A percentile compares a stretch with the other conserved stretches of the same genome.
Evolutionary conservation across 2,797 vertebrate species (phyloP).

Genomic region (Cheirogaleus major): DNA sequence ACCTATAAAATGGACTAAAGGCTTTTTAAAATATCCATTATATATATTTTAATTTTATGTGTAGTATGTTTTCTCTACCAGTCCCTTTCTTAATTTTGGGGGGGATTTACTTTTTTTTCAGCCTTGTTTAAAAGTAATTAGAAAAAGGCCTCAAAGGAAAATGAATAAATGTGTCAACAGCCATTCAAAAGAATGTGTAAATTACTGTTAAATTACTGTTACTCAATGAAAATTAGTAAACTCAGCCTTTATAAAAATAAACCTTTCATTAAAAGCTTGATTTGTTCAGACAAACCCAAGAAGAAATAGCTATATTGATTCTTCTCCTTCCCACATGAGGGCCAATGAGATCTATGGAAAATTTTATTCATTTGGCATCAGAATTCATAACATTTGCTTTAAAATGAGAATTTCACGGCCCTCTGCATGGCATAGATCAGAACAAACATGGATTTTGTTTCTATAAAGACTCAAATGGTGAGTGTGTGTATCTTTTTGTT

Average conservation of each 20-base stretch:
- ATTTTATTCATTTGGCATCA: slow-evolving; percentile 44
- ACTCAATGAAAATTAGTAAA: slow-evolving; percentile 59
- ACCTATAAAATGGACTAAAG: slow-evolving; percentile 26
- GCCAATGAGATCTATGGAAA: slow-evolving; percentile 41
- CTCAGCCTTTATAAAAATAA: slow-evolving; percentile 50
- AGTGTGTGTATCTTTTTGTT: neutral
- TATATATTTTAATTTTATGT: slow-evolving; percentile 53
- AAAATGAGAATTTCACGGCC: slow-evolving; percentile 28
- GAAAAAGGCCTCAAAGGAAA: slow-evolving; percentile 63
- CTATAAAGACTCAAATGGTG: slow-evolving; percentile 7
- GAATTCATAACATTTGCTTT: slow-evolving; percentile 53
- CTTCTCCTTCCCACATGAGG: neutral
- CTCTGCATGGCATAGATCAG: slow-evolving; percentile 21
- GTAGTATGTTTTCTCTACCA: neutral
- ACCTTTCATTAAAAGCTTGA: slow-evolving; percentile 58
- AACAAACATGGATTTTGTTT: slow-evolving; percentile 40
- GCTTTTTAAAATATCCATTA: slow-evolving; percentile 37
- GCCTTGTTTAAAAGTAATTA: slow-evolving; percentile 49
- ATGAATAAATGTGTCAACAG: slow-evolving; percentile 52
- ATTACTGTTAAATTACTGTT: slow-evolving; percentile 9
- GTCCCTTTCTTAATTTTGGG: neutral
- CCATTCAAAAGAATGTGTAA: slow-evolving; percentile 53
- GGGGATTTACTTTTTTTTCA: neutral
- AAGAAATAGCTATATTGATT: neutral
- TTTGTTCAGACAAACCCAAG: slow-evolving; percentile 43